Base-by-base conservation (phyloP, 2,797 vertebrate genomes). In the Oceanodroma leucorhoa region DNA sequence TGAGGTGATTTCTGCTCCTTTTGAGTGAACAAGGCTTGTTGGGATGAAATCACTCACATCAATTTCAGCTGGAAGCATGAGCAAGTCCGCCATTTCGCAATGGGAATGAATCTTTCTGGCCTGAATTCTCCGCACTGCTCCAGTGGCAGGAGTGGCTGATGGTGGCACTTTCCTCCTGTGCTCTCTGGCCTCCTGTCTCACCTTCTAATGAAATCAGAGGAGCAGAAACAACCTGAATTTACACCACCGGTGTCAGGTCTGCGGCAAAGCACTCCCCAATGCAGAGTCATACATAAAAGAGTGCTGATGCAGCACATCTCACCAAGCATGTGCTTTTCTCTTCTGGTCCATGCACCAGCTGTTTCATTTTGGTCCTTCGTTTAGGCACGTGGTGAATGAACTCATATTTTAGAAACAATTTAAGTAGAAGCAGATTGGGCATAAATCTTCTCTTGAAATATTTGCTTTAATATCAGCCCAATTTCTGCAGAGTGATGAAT, bases 401-500 rank as follows among this genome's bases (percentile, higher is more conserved):
- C 93, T 90, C 86, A 54, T 88, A 86, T 90, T 95, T 93, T 94
- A 92, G 94, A 93, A 95, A 93, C 85, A 71, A 85, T 91, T 86
- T 96, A 97, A 94, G 71, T 90, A 80, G 89, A 95, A 97, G 90
- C 90, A 96, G 95, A 95, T 94, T 87, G 41, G 67, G 22, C 64
- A 94, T 95, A 96, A 95, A 96, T 96, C 94, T 94, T 89, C 55
- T 54, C 80, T 67, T 89, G 90, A 93, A 93, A 82, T 90, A 94
- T 90, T 96, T 89, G 48, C 94, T 97, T 97, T 95, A 95, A 77
- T 96, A 95, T 93, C 71, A 89, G 86, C 91, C 90, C 93, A 84
- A 24, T 90, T 97, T 97, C 88, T 95, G 90, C 48, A 1, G 38
- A 96, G 86, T 96, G 96, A 96, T 94, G 90, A 95, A 96, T 96